A percentile compares a stretch with the other conserved stretches of the same genome.
Evolutionary conservation across 1,140 invertebrate species (phyloP).

Genomic region (Tetragonula clypearis): DNA sequence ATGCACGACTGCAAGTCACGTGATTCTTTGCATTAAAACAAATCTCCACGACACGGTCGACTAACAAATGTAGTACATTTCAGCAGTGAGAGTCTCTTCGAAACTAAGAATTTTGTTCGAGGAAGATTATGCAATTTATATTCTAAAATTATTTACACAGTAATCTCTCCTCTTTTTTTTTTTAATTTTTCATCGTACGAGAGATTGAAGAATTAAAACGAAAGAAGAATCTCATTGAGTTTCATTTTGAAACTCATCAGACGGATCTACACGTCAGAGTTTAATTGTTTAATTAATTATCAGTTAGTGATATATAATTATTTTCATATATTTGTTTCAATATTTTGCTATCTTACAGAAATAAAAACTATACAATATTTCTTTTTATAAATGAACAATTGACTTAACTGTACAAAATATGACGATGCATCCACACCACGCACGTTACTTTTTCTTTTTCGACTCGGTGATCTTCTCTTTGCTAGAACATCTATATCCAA

Average conservation of each 20-base stretch:
- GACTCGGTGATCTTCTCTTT: slow-evolving; percentile 11
- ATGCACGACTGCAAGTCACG: background rate
- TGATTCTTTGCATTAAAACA: too few relatives aligned
- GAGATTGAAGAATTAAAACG: background rate
- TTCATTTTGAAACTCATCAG: background rate
- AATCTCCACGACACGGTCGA: background rate
- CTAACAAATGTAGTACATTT: too few relatives aligned
- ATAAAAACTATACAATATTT: background rate
- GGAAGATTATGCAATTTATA: too few relatives aligned
- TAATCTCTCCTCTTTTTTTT: too few relatives aligned
- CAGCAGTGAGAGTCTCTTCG: background rate
- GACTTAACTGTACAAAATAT: background rate
- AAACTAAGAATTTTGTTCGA: background rate
- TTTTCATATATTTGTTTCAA: background rate
- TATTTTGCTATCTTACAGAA: background rate
- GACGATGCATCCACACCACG: background rate
- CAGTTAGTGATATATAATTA: background rate
- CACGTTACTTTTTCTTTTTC: slow-evolving; percentile 45
- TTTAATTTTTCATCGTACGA: too few relatives aligned
- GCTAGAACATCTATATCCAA: background rate
- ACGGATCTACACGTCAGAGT: background rate
- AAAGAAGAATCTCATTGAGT: background rate
- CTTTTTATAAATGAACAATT: too few relatives aligned
- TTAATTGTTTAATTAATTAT: background rate
- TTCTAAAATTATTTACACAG: too few relatives aligned